Percentiles rank a stretch among this genome's conserved stretches.
These are phyloP conservation scores for Cryptomyrus ogoouensis DNA, from an alignment of 2,113 vertebrate species.

Conservation along the genomic window DNA sequence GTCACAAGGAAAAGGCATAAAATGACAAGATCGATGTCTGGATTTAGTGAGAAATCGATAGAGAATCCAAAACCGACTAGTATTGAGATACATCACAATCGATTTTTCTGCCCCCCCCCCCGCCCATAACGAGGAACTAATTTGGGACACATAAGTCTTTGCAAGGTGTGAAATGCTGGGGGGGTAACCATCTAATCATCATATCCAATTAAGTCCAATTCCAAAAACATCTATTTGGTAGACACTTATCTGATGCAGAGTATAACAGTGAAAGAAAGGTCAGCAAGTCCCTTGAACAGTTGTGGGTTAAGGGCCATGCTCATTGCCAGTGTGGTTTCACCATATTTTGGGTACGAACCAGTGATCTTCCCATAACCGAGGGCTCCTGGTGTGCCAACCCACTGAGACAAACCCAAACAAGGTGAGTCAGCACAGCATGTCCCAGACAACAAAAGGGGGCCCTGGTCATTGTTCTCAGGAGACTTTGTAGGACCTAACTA, in stretches of 20 bases:
- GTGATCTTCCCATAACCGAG: neutral
- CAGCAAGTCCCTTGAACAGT: too few relatives aligned
- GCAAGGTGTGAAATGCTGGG: neutral
- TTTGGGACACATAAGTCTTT: neutral
- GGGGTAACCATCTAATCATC: neutral
- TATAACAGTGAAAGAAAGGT: neutral
- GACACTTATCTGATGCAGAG: neutral
- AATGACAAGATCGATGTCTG: neutral
- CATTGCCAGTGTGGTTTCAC: neutral
- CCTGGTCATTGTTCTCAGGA: neutral
- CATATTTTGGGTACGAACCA: neutral
- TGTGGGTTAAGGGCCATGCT: neutral
- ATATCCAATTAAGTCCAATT: neutral
- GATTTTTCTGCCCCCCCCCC: too few relatives aligned
- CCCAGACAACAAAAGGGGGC: neutral
- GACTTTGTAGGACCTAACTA: neutral
- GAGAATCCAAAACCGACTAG: too few relatives aligned
- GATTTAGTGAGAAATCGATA: too few relatives aligned
- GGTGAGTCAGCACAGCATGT: neutral
- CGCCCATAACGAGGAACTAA: neutral
- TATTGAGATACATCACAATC: too few relatives aligned
- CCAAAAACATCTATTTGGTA: neutral
- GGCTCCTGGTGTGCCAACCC: neutral
- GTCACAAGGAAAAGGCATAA: neutral
- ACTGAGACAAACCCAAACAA: neutral